Evolutionary conservation across 2,113 vertebrate genomes (phyloP).

Genomic region (Lagopus muta): DNA sequence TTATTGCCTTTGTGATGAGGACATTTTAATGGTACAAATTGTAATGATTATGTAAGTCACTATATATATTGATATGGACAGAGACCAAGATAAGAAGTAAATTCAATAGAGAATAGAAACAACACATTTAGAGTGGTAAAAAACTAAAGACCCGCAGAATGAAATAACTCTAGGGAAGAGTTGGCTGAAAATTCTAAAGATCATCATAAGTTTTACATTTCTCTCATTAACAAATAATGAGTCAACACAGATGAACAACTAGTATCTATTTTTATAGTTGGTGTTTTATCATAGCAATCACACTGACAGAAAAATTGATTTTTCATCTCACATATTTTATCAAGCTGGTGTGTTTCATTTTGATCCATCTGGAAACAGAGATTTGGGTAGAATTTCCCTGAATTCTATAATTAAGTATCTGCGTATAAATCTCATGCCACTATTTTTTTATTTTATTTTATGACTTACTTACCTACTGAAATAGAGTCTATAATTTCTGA

Average conservation of each 20-base stretch:
- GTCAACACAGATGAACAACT: neutral
- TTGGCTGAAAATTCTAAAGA: neutral
- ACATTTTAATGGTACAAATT: neutral
- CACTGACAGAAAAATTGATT: neutral
- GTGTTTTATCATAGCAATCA: neutral
- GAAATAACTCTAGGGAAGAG: neutral
- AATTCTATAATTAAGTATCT: neutral
- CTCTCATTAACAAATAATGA: neutral
- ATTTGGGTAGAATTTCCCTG: neutral
- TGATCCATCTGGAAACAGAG: neutral
- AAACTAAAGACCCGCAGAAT: neutral
- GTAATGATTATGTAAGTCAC: neutral
- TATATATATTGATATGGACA: neutral
- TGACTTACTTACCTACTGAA: neutral
- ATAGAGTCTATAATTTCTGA: neutral
- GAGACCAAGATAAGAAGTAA: neutral
- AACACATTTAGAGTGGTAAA: neutral
- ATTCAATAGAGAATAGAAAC: neutral
- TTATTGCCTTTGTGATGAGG: neutral
- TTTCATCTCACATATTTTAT: neutral
- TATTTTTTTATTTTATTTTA: neutral
- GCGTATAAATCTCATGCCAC: neutral
- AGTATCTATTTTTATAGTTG: neutral
- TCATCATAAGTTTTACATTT: neutral
- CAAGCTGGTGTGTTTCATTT: neutral